phyloP scores from a whole-genome alignment of 2,113 vertebrate species.

The Sinocyclocheilus rhinocerous region DNA sequence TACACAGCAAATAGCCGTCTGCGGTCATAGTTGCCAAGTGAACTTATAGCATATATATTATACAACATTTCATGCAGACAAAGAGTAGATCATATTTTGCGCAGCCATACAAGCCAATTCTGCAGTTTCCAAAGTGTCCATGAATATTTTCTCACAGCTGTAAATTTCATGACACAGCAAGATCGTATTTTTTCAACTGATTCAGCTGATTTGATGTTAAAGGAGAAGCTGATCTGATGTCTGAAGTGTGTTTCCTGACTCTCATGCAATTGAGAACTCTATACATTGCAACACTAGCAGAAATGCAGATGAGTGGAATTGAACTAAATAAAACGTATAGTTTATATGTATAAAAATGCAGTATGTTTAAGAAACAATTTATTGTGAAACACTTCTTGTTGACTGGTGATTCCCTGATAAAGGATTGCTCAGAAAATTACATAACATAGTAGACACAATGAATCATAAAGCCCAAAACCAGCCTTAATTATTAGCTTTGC shows the following conservation, averaged over 20 bases:
- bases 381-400: background rate
- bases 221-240: background rate
- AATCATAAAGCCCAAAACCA: background rate
- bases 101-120: background rate
- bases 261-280: background rate
- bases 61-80: background rate
- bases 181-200: background rate
- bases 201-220: background rate
- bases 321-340: background rate
- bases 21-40: background rate
- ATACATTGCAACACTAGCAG: background rate
- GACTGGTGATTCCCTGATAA: background rate
- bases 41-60: background rate
- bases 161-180: background rate
- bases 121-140: background rate
- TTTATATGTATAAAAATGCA: background rate
- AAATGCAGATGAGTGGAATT: background rate
- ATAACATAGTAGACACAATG: background rate
- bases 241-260: background rate
- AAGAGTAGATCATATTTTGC: background rate
- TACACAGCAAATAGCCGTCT: background rate
- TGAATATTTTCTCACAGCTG: background rate
- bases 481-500: slow-evolving; percentile 6
- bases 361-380: background rate
- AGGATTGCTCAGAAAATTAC: background rate